These are phyloP conservation scores for Apotomis betuletana DNA, from an alignment of 2,888 invertebrate genomes.

Conservation along the genomic window DNA sequence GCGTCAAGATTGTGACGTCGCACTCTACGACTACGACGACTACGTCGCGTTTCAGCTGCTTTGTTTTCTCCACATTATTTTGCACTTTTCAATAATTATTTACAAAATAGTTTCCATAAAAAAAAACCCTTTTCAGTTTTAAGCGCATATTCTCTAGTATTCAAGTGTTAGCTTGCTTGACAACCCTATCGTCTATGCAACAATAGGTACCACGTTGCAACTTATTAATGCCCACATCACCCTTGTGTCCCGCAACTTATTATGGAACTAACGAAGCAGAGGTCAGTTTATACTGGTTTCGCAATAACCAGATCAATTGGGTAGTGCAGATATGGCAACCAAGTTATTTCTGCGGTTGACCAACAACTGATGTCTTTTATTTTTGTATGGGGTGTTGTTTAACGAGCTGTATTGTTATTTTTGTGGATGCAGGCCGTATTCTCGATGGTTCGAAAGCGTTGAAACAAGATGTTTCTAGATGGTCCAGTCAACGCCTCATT, in stretches of 20 bases:
- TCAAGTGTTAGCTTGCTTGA: neutral
- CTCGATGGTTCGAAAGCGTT: neutral
- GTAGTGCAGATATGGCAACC: conserved; percentile 19
- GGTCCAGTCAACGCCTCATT: neutral
- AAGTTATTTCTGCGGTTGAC: conserved; percentile 14
- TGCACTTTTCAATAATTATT: too few relatives aligned
- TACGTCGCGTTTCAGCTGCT: too few relatives aligned
- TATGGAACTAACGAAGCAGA: neutral
- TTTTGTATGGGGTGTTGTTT: neutral
- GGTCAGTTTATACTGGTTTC: conserved; percentile 26
- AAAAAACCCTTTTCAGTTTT: too few relatives aligned
- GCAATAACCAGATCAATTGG: conserved; percentile 31
- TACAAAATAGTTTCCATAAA: too few relatives aligned
- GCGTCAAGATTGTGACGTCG: too few relatives aligned
- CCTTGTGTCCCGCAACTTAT: conserved; percentile 5
- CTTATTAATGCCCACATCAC: neutral
- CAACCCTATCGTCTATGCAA: neutral
- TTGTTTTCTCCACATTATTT: too few relatives aligned
- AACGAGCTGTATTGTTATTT: neutral
- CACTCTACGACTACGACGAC: too few relatives aligned
- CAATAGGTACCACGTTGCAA: conserved; percentile 14
- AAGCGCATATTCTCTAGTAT: too few relatives aligned
- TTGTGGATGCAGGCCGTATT: neutral
- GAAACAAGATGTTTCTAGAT: conserved; percentile 6
- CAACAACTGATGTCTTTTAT: neutral